A percentile compares a stretch with the other conserved stretches of the same genome.
These are phyloP conservation scores for Trissolcus brochymenae DNA, from an alignment of 2,888 invertebrate species.

Conservation along the genomic window DNA sequence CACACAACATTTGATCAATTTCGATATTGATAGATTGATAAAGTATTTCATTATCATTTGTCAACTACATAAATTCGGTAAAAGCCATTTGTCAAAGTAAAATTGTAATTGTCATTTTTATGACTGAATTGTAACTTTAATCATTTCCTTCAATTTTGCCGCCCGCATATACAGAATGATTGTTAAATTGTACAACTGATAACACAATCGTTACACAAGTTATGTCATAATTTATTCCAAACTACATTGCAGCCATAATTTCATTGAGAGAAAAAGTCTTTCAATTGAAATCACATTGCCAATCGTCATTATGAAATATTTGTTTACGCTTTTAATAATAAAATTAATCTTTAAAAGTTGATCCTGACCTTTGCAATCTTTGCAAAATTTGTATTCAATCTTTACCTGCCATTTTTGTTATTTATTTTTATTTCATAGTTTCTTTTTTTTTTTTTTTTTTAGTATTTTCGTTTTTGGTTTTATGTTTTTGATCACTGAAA, in stretches of 20 bases:
- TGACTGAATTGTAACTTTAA: slow-evolving; percentile 6
- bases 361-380: neutral
- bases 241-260: neutral
- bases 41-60: neutral
- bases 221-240: slow-evolving; percentile 4
- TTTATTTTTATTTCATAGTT: no score
- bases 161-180: slow-evolving; percentile 5
- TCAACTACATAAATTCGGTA: neutral
- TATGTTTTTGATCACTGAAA: no score
- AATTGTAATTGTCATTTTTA: slow-evolving; percentile 3
- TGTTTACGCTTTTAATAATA: no score
- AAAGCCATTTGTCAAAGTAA: slow-evolving; percentile 5
- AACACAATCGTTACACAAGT: neutral
- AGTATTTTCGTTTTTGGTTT: no score
- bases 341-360: neutral
- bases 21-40: slow-evolving; percentile 2
- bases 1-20: neutral
- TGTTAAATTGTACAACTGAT: slow-evolving; percentile 5
- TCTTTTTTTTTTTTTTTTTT: no score
- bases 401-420: no score
- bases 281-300: no score
- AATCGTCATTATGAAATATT: no score
- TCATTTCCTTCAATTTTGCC: slow-evolving; percentile 7
- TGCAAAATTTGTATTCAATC: no score
- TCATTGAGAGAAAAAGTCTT: no score